Evolutionary conservation across 53 echinoderm and acorn worm genomes (phyloP).

Genomic region (Hippasteria phrygiana): DNA sequence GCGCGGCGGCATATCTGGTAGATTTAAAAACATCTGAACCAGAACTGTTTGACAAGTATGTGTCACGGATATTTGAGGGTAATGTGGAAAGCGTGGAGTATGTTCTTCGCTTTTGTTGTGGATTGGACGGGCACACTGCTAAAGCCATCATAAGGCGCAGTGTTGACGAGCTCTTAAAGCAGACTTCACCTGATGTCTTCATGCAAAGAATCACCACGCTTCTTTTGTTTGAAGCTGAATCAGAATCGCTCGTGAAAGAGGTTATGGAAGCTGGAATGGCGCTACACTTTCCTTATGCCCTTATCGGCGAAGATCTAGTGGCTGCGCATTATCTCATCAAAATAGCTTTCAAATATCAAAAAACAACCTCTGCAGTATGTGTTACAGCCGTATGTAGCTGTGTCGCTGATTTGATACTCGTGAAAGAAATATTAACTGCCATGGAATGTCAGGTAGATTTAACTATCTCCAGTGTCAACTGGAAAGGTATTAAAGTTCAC

Average conservation of each 20-base stretch:
- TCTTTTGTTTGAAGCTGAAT: conserved; percentile 15
- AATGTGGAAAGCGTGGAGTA: conserved; percentile 16
- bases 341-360: background rate
- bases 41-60: background rate
- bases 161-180: background rate
- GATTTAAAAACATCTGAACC: background rate
- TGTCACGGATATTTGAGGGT: background rate
- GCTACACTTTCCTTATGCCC: background rate
- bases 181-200: background rate
- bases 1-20: conserved; percentile 12
- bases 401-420: background rate
- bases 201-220: background rate
- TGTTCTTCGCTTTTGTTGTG: conserved; percentile 26
- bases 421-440: background rate
- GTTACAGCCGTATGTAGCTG: background rate
- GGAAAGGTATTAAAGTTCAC: background rate
- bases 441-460: background rate
- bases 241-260: background rate
- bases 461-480: background rate
- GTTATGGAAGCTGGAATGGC: background rate
- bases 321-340: conserved; percentile 16
- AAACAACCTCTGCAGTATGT: background rate
- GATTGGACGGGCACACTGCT: background rate
- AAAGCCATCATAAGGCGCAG: background rate
- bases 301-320: conserved; percentile 8